Evolutionary conservation across 2,113 vertebrate species (phyloP).

Genomic region (Hymenochirus boettgeri): DNA sequence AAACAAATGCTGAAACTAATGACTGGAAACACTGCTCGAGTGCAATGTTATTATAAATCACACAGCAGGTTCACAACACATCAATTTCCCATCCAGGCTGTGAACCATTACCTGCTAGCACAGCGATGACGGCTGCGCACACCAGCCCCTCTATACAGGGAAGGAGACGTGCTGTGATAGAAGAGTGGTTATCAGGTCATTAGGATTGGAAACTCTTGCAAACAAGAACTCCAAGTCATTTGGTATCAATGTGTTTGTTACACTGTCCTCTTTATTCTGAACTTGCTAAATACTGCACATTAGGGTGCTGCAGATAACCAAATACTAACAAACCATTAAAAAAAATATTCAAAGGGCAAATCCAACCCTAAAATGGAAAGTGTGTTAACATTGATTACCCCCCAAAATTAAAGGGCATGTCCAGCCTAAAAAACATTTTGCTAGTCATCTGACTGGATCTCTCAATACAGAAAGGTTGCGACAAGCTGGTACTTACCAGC

Average conservation of each 20-base stretch:
- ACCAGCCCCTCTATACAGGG: neutral
- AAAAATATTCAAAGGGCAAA: too few species aligned
- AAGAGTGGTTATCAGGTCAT: neutral
- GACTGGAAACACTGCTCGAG: neutral
- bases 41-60: neutral
- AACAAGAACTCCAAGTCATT: neutral
- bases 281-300: too few species aligned
- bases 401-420: too few species aligned
- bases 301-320: too few species aligned
- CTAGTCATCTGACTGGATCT: too few species aligned
- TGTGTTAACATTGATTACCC: too few species aligned
- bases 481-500: too few species aligned
- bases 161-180: constrained; percentile 5
- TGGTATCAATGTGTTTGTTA: neutral
- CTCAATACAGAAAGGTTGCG: too few species aligned
- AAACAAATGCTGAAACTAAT: constrained; percentile 2
- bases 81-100: constrained; percentile 10
- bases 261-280: too few species aligned
- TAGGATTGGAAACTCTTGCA: neutral
- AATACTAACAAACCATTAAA: too few species aligned
- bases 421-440: too few species aligned
- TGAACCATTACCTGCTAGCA: constrained; percentile 5
- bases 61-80: constrained; percentile 14
- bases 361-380: too few species aligned
- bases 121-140: neutral